Evolutionary conservation across 2,797 vertebrate genomes (phyloP).

Genomic region (Falco concolor): DNA sequence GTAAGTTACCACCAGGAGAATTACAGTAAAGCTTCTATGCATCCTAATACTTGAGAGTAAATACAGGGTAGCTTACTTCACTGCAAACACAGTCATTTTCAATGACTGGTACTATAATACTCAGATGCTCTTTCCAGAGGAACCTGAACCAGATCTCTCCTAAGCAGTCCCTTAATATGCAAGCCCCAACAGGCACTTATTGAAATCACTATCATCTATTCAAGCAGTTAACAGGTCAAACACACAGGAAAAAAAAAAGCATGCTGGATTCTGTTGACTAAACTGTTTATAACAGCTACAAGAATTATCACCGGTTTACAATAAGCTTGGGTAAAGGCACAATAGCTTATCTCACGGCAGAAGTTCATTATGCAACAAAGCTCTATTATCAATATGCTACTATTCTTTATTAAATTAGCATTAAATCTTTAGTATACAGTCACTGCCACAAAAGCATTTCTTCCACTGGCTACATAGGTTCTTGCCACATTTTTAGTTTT

Average conservation of each 20-base stretch:
- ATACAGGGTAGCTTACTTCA: background rate
- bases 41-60: background rate
- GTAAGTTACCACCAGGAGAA: background rate
- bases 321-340: background rate
- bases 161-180: background rate
- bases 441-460: conserved; percentile 86
- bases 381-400: background rate
- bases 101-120: background rate
- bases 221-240: background rate
- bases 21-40: background rate
- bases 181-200: background rate
- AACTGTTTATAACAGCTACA: background rate
- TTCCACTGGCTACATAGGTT: conserved; percentile 70
- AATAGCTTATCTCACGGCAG: background rate
- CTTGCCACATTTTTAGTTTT: conserved; percentile 36
- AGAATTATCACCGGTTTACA: background rate
- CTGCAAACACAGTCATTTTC: background rate
- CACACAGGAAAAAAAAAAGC: background rate
- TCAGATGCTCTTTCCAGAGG: background rate
- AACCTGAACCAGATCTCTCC: background rate
- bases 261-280: background rate
- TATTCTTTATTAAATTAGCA: conserved; percentile 24
- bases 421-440: conserved; percentile 3
- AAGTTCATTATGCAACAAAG: conserved; percentile 1
- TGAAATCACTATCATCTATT: background rate